Percentiles rank a stretch among this genome's conserved stretches.
Conservation (phyloP, 2,797 vertebrate species). For the Leucoraja ocellata region DNA sequence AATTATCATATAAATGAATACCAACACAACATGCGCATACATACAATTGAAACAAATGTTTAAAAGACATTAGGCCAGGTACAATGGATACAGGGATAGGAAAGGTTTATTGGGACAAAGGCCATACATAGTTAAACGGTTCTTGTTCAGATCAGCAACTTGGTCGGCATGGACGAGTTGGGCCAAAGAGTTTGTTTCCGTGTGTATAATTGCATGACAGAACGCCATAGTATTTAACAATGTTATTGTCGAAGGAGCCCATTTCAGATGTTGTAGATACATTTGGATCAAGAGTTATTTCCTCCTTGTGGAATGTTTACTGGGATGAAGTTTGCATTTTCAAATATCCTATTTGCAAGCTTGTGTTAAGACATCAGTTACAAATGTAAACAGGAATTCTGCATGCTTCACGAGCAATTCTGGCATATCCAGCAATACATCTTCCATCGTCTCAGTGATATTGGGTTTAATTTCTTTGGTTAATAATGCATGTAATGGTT, state of each 20-base stretch:
- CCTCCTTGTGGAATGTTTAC: slow-evolving; percentile 12
- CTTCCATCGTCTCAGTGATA: not conserved
- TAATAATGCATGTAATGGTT: not conserved
- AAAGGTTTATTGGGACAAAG: no score
- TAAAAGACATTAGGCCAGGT: no score
- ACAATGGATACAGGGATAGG: no score
- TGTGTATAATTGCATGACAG: not conserved
- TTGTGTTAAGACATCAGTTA: not conserved
- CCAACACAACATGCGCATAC: not conserved
- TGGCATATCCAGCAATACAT: not conserved
- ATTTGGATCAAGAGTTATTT: not conserved
- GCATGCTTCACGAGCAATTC: not conserved
- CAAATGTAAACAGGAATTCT: not conserved
- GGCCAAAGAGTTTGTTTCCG: no score
- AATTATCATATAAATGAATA: not conserved
- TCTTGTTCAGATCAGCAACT: no score
- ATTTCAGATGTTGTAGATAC: slow-evolving; percentile 27
- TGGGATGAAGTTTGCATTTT: slow-evolving; percentile 21
- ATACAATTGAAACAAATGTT: not conserved
- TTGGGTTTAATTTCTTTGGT: not conserved
- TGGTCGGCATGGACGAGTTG: no score
- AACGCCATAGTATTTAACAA: not conserved
- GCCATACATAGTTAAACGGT: no score
- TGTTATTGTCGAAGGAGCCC: not conserved
- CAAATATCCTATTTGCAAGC: slow-evolving; percentile 3